phyloP scores from a whole-genome alignment of 1,140 invertebrate genomes.

The Gonatopus flavifemur region DNA sequence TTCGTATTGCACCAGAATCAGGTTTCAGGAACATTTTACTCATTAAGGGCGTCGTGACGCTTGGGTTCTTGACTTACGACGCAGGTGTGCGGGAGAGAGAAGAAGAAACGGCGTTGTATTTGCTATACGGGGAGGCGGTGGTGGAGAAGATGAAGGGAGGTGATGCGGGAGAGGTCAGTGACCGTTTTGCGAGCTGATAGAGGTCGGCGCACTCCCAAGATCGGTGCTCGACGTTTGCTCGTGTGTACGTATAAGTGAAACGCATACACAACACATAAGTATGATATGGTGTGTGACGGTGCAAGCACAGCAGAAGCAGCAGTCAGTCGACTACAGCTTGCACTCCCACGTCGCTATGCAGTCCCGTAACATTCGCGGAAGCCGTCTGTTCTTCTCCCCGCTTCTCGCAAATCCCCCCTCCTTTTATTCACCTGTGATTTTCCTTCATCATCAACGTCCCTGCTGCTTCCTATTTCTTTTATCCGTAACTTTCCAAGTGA shows the following conservation, averaged over 20 bases:
- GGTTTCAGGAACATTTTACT: too few relatives aligned
- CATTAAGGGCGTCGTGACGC: constrained; percentile 14
- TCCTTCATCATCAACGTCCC: not conserved
- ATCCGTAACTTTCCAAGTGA: too few relatives aligned
- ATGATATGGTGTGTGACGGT: constrained; percentile 32
- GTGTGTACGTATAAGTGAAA: constrained; percentile 32
- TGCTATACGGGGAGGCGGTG: not conserved
- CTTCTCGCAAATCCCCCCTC: constrained; percentile 14
- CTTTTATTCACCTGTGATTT: not conserved
- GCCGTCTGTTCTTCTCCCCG: constrained; percentile 24
- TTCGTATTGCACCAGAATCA: too few relatives aligned
- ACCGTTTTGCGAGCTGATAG: constrained; percentile 45
- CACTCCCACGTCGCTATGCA: constrained; percentile 57
- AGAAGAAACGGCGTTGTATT: not conserved
- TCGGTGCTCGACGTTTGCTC: constrained; percentile 39
- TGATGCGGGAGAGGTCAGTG: constrained; percentile 41
- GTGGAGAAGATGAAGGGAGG: constrained; percentile 20
- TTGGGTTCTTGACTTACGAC: constrained; percentile 3
- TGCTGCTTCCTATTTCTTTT: not conserved
- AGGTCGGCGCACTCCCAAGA: constrained; percentile 52
- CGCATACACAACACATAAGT: too few relatives aligned
- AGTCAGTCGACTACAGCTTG: constrained; percentile 19
- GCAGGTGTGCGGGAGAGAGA: constrained; percentile 15
- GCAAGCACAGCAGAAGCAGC: too few relatives aligned
- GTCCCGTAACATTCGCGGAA: constrained; percentile 60